Evolutionary conservation across 2,888 invertebrate species (phyloP), one percentile per base, ranked within the genome.

Genomic region (Calephelis perditalis): DNA sequence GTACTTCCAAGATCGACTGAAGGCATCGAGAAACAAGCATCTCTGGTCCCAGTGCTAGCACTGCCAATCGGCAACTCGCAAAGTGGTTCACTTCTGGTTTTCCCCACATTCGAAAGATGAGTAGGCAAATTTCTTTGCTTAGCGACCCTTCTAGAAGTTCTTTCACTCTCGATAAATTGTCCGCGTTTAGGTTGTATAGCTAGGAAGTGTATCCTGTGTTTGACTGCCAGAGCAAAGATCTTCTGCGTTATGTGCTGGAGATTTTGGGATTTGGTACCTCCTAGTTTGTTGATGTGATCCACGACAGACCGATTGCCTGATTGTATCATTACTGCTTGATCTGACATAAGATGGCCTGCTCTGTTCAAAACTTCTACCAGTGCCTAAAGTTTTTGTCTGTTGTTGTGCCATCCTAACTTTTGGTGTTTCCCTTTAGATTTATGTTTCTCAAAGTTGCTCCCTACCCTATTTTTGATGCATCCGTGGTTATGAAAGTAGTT

Each of bases 251-350:
- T 52, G 52, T 52, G 11, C 26, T 9, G 9, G 9, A 52, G 26
- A 7, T 9, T 8, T 8, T 35, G 11, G 26, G 67, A 65, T 45
- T 59, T 52, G n/a, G 60, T 58, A 5, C 66, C 65, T 8, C 66
- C 66, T 36, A 64, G 63, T 44, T 65, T 68, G 15, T 56, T 58
- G 9, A 68, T 36, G 45, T 64, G 60, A 5, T 64, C 58, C 9
- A 65, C 64, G 4, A 60, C 62, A 1, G 65, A 61, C 7, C 36
- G 43, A 56, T 60, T 68, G 66, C 64, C 66, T 59, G 56, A 56
- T 44, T 68, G 66, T 0, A 62, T 8, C 7, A 64, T 52, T 9
- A 52, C 37, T 37, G 6, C 3, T 37, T 52, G 15, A 26, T 52
- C 52, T 52, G 15, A 15, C 12, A 26, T 12, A 5, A 26, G 9